phyloP scores from a whole-genome alignment of 2,113 vertebrate species.

The Chlamydotis undulata region DNA sequence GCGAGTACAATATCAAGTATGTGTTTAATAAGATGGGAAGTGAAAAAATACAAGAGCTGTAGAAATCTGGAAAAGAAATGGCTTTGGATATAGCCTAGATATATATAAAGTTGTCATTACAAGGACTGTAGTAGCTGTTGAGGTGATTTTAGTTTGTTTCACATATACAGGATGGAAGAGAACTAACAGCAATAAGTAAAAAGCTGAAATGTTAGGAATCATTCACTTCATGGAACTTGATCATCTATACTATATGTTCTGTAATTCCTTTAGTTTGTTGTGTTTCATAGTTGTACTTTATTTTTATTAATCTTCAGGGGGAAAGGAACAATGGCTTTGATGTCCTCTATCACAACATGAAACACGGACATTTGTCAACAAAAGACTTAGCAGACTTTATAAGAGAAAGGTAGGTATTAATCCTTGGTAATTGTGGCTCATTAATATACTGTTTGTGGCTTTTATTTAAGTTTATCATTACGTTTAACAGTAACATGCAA shows the following conservation, averaged over 20 bases:
- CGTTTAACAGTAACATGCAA: neutral
- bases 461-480: conserved; percentile 3
- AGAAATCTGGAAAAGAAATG: neutral
- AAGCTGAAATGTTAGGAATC: neutral
- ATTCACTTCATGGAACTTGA: neutral
- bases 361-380: conserved; percentile 94
- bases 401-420: conserved; percentile 89
- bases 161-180: neutral
- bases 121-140: neutral
- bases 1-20: neutral
- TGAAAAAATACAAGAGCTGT: neutral
- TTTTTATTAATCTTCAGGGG: conserved; percentile 79
- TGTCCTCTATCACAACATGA: conserved; percentile 98
- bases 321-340: conserved; percentile 98
- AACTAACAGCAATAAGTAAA: neutral
- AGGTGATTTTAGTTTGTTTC: neutral
- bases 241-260: neutral
- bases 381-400: conserved; percentile 98
- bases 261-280: neutral
- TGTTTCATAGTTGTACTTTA: neutral
- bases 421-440: neutral
- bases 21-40: neutral
- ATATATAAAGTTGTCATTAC: neutral
- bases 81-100: neutral
- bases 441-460: neutral